Evolutionary conservation across 2,797 vertebrate genomes (phyloP), one percentile per base, ranked within the genome.

Genomic region (Myotis vivesi): DNA sequence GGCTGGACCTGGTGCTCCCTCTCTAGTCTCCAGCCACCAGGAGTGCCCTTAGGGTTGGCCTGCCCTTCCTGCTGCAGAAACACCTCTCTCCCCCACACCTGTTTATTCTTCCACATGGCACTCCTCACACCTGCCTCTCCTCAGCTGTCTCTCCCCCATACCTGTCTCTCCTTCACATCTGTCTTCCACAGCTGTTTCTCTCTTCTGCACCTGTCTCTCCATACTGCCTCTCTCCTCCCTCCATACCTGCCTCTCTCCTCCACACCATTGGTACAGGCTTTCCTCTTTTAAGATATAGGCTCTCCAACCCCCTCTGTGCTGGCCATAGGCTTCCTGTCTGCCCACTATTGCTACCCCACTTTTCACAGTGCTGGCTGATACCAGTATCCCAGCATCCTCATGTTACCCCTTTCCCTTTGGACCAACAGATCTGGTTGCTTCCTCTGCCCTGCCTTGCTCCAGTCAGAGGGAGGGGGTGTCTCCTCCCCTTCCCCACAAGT

Each of bases 341-440:
- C 33, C 59, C 9, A 11, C 51, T 44, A 20, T 36, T 22, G 28
- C 36, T 11, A 6, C 15, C 73, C 33, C 17, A 19, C 17, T 73
- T 79, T 12, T 22, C 30, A 13, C 9, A 19, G 22, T 1, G 1
- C 6, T 71, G 76, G 68, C 38, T 30, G 16, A 12, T 9, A 16
- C 3, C 0, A 2, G 16, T 36, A 22, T 41, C 53, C 5, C 0
- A 2, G 16, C 36, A 17, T 41, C 53, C 28, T 33, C 72, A 8
- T 41, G 53, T 25, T 38, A 19, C 8, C 15, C 28, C 22, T 30
- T 20, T 59, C 23, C 22, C 44, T 72, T 68, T 15, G 68, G 72
- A 33, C 12, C 3, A 10, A 71, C 8, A 36, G 44, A 5, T 72
- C 64, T 16, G 13, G 28, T 2, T 41, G 22, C 51, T 77, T 53